phyloP scores from a whole-genome alignment of 2,888 invertebrate genomes.

The Fragum fragum region DNA sequence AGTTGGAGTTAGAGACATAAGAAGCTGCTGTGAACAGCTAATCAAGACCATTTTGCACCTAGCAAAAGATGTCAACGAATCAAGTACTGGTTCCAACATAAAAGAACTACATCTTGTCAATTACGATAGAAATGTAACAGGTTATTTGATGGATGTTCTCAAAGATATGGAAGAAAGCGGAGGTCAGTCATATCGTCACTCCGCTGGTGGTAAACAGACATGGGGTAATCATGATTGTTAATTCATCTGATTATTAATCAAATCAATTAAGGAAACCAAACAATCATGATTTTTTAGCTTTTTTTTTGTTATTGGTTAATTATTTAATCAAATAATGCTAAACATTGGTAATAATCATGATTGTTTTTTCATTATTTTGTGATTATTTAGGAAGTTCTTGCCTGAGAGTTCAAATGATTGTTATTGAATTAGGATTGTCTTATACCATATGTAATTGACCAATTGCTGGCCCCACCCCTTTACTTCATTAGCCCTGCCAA shows the following conservation, averaged over 20 bases:
- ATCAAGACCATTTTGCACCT: neutral
- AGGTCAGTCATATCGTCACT: neutral
- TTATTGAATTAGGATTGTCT: too few species aligned
- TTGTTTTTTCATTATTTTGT: too few species aligned
- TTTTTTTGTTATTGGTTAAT: too few species aligned
- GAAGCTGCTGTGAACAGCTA: slow-evolving; percentile 9
- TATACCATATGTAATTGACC: too few species aligned
- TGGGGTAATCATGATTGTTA: too few species aligned
- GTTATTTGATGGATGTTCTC: slow-evolving; percentile 23
- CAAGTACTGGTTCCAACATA: neutral
- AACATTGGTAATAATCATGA: too few species aligned
- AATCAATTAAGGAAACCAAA: neutral
- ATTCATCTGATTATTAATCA: neutral
- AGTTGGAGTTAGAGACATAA: neutral
- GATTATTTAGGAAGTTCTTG: too few species aligned
- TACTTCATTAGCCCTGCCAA: too few species aligned
- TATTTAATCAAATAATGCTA: too few species aligned
- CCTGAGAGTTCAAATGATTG: too few species aligned
- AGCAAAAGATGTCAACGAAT: neutral
- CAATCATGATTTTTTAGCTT: too few species aligned
- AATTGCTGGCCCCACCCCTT: too few species aligned
- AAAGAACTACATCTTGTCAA: slow-evolving; percentile 61
- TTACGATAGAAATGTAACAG: slow-evolving; percentile 26
- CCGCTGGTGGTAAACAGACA: neutral
- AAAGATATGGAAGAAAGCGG: neutral